Conservation (phyloP, 2,797 vertebrate genomes). For the Argyrosomus regius region DNA sequence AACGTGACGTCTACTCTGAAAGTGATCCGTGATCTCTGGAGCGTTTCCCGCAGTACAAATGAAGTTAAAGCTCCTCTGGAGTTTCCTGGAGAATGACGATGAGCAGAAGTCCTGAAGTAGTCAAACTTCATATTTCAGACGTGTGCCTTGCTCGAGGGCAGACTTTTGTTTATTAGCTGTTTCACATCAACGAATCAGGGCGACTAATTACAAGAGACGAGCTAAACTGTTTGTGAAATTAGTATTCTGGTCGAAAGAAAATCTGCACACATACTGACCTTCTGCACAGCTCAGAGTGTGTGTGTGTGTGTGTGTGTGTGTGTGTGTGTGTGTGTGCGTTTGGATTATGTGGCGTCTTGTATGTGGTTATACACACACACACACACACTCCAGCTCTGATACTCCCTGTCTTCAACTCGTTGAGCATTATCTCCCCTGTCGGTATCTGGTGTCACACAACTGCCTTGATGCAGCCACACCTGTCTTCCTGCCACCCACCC, state of each 20-base stretch:
- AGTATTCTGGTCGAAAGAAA: neutral
- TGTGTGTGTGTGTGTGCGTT: no score
- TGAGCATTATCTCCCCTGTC: constrained; percentile 50
- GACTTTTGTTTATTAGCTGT: neutral
- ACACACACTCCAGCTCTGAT: constrained; percentile 27
- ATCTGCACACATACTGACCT: constrained; percentile 24
- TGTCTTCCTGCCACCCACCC: constrained; percentile 55
- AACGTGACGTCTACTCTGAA: neutral
- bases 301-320: no score
- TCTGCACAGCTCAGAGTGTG: constrained; percentile 11
- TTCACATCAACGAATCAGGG: neutral
- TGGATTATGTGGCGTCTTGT: no score
- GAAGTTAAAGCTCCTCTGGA: neutral
- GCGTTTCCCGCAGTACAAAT: neutral
- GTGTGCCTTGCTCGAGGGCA: neutral
- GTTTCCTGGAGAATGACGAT: no score
- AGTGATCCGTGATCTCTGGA: neutral
- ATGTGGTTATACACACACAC: constrained; percentile 5
- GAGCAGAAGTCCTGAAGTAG: no score
- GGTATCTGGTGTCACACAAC: constrained; percentile 74
- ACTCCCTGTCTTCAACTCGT: constrained; percentile 46
- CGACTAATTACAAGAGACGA: neutral
- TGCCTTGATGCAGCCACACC: constrained; percentile 73
- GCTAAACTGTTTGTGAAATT: neutral
- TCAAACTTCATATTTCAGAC: neutral